Base-by-base conservation (phyloP, 64 coral and sea anemone species). In the Pocillopora damicornis region DNA sequence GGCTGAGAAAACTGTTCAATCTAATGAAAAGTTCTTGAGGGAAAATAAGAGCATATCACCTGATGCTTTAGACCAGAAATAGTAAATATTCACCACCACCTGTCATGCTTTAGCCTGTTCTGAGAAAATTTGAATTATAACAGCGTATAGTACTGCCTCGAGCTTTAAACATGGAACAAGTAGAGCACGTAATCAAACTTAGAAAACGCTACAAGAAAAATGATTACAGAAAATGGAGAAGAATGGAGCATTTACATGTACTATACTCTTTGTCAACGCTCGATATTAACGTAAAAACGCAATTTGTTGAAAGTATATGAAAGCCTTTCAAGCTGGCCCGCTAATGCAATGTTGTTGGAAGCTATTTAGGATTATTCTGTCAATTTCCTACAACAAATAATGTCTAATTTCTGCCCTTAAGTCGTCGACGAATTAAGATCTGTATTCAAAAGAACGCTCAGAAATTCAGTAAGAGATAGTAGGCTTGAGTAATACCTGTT, bases 401-500 rank as follows among this genome's bases (percentile, higher is more conserved):
- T 22, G 11, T 22, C 12, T 3, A 59, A 59, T 20, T 42, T 77
- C 15, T 20, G 14, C 37, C 38, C 38, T 45, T 77, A 13, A 77
- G 16, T 22, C 15, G 9, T 6, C 17, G 14, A 20, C 14, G 42
- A 51, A 51, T 57, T 10, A 77, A 42, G 17, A 17, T 10, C 37
- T 51, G n/a, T 58, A 17, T 57, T 57, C 37, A 20, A 79, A 79
- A 22, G 25, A 30, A 10, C 57, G 57, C 56, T 12, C n/a, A 60
- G 59, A 15, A 23, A 30, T 59, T 14, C 9, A 85, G 17, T 37
- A 26, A 85, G 30, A 72, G 11, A 37, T 9, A 15, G 64, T 58
- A 85, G 38, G 5, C 58, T 85, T 85, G 64, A 85, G 66, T 85
- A 71, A 72, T 85, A 85, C 81, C 81, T 85, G 81, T 30, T 85